Base-by-base conservation (phyloP, 2,113 vertebrate species). In the Mesembrinibis cayennensis region DNA sequence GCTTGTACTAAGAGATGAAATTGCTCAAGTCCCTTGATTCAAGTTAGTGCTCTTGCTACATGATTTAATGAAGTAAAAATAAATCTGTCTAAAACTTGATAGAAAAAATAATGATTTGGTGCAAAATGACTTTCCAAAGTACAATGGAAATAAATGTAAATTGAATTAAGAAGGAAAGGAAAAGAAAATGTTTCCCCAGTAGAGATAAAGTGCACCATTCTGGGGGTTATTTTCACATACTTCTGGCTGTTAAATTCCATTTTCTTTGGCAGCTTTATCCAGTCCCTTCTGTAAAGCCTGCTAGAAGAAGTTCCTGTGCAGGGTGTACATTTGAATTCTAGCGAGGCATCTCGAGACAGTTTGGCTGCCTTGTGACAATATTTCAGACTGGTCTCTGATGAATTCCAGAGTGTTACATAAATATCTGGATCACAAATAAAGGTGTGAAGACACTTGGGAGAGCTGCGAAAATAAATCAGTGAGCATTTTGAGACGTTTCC, bases 181-280 rank as follows among this genome's bases (percentile, higher is more conserved):
- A 89, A 81, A 83, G 67, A 96, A 87, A 91, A 63, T 34, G 18
- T 76, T 95, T 94, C 81, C 79, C 77, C 70, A 82, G 30, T 67
- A 93, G 94, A 95, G 94, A 94, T 93, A 96, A 90, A 95, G 10
- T 0, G 11, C 44, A 50, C 70, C 77, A 9, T 93, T 96, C 76
- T 88, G 72, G 44, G 71, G 47, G 40, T 90, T 97, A 95, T 92
- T 96, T 97, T 97, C 94, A 91, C 79, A 82, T 97, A 95, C 29
- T 94, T 93, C 61, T 93, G 79, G 95, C 93, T 96, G 95, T 97
- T 97, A 94, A 90, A 91, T 97, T 97, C 94, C 90, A 94, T 98
- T 98, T 98, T 69, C 81, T 97, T 97, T 98, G 98, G 98, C 98
- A 98, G 91, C 84, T 55, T 52, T 87, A 70, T 85, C 70, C 52